Base-by-base conservation (phyloP, 2,888 invertebrate species). In the Rhyacophila evoluta region DNA sequence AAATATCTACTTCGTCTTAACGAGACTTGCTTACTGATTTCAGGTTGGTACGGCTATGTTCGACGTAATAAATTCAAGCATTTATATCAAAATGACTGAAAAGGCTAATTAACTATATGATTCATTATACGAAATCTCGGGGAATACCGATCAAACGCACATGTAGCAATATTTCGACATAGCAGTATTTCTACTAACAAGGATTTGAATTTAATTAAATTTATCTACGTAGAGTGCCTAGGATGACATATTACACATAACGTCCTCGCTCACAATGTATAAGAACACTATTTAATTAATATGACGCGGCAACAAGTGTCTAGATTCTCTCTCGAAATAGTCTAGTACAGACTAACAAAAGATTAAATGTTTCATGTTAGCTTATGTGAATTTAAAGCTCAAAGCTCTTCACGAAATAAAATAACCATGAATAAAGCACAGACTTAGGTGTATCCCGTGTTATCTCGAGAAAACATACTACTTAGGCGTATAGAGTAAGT, bases 181-280 rank as follows among this genome's bases (percentile, higher is more conserved):
- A 33, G 29, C 6, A 19, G 25, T 2, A 19, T 55, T 55, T 19
- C 19, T 25, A 12, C 55, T 55, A 25, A 55, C 55, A 25, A 25
- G 55, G 55, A 55, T 55, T 55, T 55, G 55, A 55, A 55, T 55
- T 55, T 55, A 55, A 55, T 55, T 55, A 55, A 55, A 55, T 55
- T 55, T 55, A 55, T 55, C 55, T 19, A 55, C 19, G 55, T 55
- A 55, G 55, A 25, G 55, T 55, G 55, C 19, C 55, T 55, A 55
- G 55, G 55, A 55, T 55, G 55, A 55, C 25, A 55, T 25, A 19
- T 25, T 55, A 55, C 15, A 55, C 12, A 55, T 55, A 55, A 5
- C 19, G 55, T 55, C 55, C 55, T 55, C 55, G 8, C 55, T 19
- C 10, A 55, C 25, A 55, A 19, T 55, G 55, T 55, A 55, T 25